Base-by-base conservation (phyloP, 2,888 invertebrate genomes). In the Seira musarum region DNA sequence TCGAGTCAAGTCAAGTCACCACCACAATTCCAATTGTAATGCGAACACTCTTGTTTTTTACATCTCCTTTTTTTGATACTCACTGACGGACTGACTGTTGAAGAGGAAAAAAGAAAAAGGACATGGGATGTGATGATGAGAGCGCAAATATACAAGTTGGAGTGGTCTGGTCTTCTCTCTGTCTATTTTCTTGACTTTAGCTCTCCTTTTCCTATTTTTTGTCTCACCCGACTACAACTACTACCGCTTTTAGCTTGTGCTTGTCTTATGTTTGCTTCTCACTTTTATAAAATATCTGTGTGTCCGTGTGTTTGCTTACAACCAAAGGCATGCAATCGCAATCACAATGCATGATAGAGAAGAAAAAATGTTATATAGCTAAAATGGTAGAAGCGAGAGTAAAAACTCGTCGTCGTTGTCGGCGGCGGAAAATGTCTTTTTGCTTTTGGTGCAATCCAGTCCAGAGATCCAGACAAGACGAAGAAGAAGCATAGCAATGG, bases 71-170 rank as follows among this genome's bases (percentile, higher is more conserved):
- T 67, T 80, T 73, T 68, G 73, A 68, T 74, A 69, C 68, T 69
- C 64, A 73, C 73, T 78, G 76, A 76, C n/a, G n/a, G n/a, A n/a
- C 76, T 79, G 78, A 69, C 79, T 80, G 69, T 68, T 80, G 73
- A 80, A 53, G 73, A 74, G 79, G 25, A 73, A 78, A 73, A 80
- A 69, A n/a, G n/a, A n/a, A 80, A 73, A 79, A 80, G 67, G 64
- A 69, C 79, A 69, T 53, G 49, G 72, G 73, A 25, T 66, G 69
- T 72, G 79, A 80, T 80, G 79, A 80, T 63, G 78, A 72, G 72
- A 64, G 49, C 3, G 49, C 49, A 49, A 49, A 49, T 49, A 49
- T 49, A 49, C 49, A 49, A 49, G 49, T n/a, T n/a, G n/a, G n/a
- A n/a, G n/a, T n/a, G n/a, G n/a, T n/a, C n/a, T 49, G 49, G 49